Base-by-base conservation (phyloP, 2,888 invertebrate species). In the Hofmannophila pseudospretella region DNA sequence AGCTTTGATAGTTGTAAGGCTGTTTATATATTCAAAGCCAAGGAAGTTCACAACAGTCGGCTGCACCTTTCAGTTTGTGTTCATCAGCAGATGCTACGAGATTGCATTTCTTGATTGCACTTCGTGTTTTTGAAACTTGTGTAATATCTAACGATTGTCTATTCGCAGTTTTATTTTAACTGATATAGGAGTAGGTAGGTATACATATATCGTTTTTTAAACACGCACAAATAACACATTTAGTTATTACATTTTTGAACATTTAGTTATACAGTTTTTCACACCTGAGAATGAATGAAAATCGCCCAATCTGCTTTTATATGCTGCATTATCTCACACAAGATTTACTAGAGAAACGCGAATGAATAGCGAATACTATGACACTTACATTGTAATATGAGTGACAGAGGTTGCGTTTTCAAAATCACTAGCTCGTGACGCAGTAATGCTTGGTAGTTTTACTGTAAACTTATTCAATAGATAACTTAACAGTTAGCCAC, bases 391-490 rank as follows among this genome's bases (percentile, higher is more conserved):
- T 32, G 37, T 42, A 39, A 32, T 36, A 30, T 36, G 40, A 35
- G 34, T 44, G 38, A 44, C 39, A 38, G 38, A 34, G 33, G 40
- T 41, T 41, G 19, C 36, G 40, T 41, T 41, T 38, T 39, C 39
- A 32, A 43, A 43, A 46, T 43, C 33, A 34, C 43, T 30, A 11
- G 23, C 19, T 44, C 44, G 42, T 47, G 44, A 42, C 40, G 22
- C 33, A 29, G 36, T 33, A 33, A 20, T 31, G 34, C 28, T 29
- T 10, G 7, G 7, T 14, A 9, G 13, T 14, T 8, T 14, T 27
- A 11, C 16, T 16, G 5, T 16, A 16, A 16, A 16, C 3, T n/a
- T n/a, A n/a, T 16, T 16, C 16, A 16, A 16, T 16, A 16, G 16
- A n/a, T n/a, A n/a, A n/a, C n/a, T n/a, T n/a, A n/a, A n/a, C n/a